A percentile compares a stretch with the other conserved stretches of the same genome.
These are phyloP conservation scores for Ormyrus nitidulus DNA, from an alignment of 2,888 invertebrate species.

Conservation along the genomic window DNA sequence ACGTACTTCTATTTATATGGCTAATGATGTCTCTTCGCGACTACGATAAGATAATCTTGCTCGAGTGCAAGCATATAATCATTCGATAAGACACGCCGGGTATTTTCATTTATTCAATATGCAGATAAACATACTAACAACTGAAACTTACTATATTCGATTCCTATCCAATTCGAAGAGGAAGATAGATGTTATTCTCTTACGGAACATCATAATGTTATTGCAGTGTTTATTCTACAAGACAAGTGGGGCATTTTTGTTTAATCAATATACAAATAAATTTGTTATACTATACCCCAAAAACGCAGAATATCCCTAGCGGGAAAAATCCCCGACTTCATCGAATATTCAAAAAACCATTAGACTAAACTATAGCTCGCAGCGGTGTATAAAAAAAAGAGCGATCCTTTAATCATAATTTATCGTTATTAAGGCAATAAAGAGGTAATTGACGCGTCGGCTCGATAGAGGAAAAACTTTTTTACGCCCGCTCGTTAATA, in stretches of 20 bases:
- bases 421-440: constrained; percentile 48
- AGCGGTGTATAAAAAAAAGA: neutral
- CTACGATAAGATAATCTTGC: constrained; percentile 29
- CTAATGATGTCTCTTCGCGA: constrained; percentile 18
- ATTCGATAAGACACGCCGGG: constrained; percentile 13
- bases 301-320: too few relatives aligned
- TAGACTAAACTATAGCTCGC: too few relatives aligned
- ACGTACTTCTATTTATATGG: constrained; percentile 32
- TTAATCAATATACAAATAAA: too few relatives aligned
- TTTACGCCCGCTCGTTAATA: constrained; percentile 39
- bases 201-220: too few relatives aligned
- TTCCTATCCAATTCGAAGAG: neutral
- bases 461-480: constrained; percentile 45
- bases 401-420: constrained; percentile 38
- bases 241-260: too few relatives aligned
- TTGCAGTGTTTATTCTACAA: too few relatives aligned
- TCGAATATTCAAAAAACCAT: too few relatives aligned
- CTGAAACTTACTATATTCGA: too few relatives aligned
- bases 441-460: constrained; percentile 41
- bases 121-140: too few relatives aligned
- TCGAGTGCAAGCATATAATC: constrained; percentile 12
- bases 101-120: too few relatives aligned
- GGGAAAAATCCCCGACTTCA: too few relatives aligned
- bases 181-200: neutral
- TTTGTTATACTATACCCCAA: too few relatives aligned